These are phyloP conservation scores for Leptoteleia sp. DNA, from an alignment of 1,140 invertebrate species.

Conservation along the genomic window DNA sequence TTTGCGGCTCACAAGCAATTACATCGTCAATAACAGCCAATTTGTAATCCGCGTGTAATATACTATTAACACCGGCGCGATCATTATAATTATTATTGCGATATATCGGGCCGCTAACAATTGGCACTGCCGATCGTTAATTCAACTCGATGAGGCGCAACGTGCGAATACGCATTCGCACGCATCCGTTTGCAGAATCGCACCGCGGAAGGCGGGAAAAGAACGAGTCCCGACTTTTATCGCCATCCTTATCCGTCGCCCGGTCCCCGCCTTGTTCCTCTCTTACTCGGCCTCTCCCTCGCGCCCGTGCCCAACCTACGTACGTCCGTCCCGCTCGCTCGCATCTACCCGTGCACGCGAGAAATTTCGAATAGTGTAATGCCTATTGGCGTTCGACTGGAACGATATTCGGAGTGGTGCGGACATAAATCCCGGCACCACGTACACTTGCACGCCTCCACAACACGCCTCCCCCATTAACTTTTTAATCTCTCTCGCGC, in stretches of 20 bases:
- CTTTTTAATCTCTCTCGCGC: conserved; percentile 74
- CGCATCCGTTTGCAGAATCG: conserved; percentile 61
- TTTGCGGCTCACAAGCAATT: conserved; percentile 56
- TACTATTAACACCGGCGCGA: conserved; percentile 55
- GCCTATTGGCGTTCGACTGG: conserved; percentile 69
- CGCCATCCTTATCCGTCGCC: conserved; percentile 36
- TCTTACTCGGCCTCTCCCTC: conserved; percentile 27
- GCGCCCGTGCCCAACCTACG: not conserved
- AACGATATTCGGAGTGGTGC: conserved; percentile 72
- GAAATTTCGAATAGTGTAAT: conserved; percentile 72
- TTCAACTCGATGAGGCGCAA: conserved; percentile 60
- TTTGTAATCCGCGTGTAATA: conserved; percentile 62
- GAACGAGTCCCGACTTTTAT: conserved; percentile 48
- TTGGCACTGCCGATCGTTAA: conserved; percentile 64
- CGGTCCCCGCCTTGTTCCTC: conserved; percentile 11
- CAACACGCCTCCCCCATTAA: conserved; percentile 75
- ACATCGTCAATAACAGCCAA: conserved; percentile 65
- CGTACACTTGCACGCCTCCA: conserved; percentile 73
- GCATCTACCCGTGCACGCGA: conserved; percentile 62
- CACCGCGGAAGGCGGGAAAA: conserved; percentile 62
- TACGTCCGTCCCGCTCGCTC: conserved; percentile 23
- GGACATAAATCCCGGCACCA: conserved; percentile 75
- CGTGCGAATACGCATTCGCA: conserved; percentile 64
- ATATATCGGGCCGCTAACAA: conserved; percentile 66
- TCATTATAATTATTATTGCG: conserved; percentile 66